These are phyloP conservation scores for Sternarchorhynchus goeldii DNA, from an alignment of 2,797 vertebrate species.

Conservation along the genomic window DNA sequence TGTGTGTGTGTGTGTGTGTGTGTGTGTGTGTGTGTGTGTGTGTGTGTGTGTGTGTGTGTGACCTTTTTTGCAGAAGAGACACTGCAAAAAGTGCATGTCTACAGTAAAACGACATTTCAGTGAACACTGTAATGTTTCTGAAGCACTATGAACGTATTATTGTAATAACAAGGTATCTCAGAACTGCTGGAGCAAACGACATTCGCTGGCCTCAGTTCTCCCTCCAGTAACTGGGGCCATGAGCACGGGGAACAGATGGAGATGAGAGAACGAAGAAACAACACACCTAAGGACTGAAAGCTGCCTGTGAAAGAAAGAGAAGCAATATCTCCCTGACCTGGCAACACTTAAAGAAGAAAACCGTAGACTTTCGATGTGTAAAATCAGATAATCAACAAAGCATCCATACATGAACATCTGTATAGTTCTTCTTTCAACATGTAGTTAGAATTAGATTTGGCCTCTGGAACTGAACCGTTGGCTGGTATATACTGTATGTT, in stretches of 20 bases:
- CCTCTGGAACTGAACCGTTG: background rate
- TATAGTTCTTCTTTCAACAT: slow-evolving; percentile 22
- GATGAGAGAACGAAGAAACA: background rate
- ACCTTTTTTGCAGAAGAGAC: background rate
- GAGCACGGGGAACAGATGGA: background rate
- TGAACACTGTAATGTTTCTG: background rate
- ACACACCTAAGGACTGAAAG: background rate
- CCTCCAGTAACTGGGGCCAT: slow-evolving; percentile 9
- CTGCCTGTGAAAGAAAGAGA: slow-evolving; percentile 1
- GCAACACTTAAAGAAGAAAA: slow-evolving; percentile 35
- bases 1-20: too few relatives aligned
- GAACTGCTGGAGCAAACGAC: background rate
- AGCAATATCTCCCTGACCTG: background rate
- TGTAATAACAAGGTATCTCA: slow-evolving; percentile 25
- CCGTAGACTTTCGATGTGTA: slow-evolving; percentile 4
- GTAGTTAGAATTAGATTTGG: background rate
- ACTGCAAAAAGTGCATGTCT: background rate
- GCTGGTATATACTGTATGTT: background rate
- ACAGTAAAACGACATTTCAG: background rate
- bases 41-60: slow-evolving; percentile 14
- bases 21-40: background rate
- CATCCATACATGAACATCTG: slow-evolving; percentile 19
- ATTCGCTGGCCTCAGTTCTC: background rate
- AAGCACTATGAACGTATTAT: slow-evolving; percentile 8
- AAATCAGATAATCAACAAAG: background rate